Base-by-base conservation (phyloP, 2,888 invertebrate species). In the Phorcus lineatus region DNA sequence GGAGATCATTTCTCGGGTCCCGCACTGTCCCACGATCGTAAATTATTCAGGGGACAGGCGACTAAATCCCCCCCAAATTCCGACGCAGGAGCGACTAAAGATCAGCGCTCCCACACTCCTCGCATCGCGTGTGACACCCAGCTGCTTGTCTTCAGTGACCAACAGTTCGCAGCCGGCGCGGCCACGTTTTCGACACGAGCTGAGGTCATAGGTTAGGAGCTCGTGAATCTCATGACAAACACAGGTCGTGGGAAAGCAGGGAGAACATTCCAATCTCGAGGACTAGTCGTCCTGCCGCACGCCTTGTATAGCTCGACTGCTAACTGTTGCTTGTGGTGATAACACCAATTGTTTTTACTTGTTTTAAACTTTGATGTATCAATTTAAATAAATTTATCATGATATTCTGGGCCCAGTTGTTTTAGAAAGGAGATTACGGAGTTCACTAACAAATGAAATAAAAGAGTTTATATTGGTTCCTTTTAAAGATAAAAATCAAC, bases 111-210 rank as follows among this genome's bases (percentile, higher is more conserved):
- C 76, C 76, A 76, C 76, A 76, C 31, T 55, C 53, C 54, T 31
- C 53, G 28, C 54, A 55, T 31, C 28, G 54, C 54, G 28, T 54
- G 31, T 80, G 75, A 76, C 76, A 62, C 75, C 36, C 76, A 80
- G 75, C 66, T 80, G 75, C 62, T 31, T 28, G 19, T 19, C n/a
- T 36, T 75, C 80, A 76, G 67, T 76, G 74, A 66, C 57, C 80
- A 75, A 52, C 75, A 76, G 28, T 31, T 28, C 28, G 28, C 66
- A 76, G 75, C 75, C 75, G 74, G 52, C 40, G 74, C 36, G 82
- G 85, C 80, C 86, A 85, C 85, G 83, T 82, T 86, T 81, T 75
- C 79, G 86, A 85, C 86, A 85, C 86, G 87, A 84, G 86, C 47
- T 67, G 47, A 66, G 85, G 82, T 82, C 81, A 85, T 31, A 81